Percentiles rank a stretch among this genome's conserved stretches.
phyloP scores from a whole-genome alignment of 2,888 invertebrate species.

The Nipponacmea schrenckii region DNA sequence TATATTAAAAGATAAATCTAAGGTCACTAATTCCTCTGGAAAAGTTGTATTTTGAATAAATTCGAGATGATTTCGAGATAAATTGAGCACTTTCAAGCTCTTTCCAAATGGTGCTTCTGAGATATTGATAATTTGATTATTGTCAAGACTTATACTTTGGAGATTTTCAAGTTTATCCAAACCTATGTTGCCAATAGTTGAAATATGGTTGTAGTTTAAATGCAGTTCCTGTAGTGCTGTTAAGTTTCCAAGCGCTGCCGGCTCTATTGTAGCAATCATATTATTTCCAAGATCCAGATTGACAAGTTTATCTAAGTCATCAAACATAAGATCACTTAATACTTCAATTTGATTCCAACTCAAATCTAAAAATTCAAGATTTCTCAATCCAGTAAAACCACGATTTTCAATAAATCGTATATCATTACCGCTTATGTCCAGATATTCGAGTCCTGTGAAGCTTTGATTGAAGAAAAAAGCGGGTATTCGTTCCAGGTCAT shows the following conservation, averaged over 20 bases:
- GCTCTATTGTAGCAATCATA: background rate
- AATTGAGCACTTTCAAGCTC: background rate
- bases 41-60: background rate
- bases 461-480: background rate
- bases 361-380: constrained; percentile 9
- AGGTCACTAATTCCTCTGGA: background rate
- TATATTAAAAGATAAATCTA: background rate
- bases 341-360: constrained; percentile 15
- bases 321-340: background rate
- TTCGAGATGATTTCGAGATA: background rate
- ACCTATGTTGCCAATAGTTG: background rate
- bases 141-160: background rate
- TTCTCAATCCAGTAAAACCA: constrained; percentile 5
- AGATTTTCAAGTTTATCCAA: background rate
- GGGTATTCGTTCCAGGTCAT: constrained; percentile 12
- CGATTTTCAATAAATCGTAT: background rate
- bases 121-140: background rate
- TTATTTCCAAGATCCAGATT: constrained; percentile 15
- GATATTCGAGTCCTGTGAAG: background rate
- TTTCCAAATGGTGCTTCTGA: background rate
- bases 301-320: constrained; percentile 11
- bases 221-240: constrained; percentile 12
- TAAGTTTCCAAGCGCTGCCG: constrained; percentile 4
- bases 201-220: constrained; percentile 17
- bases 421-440: constrained; percentile 20